phyloP scores from a whole-genome alignment of 2,888 invertebrate species.

The Sinelater perroti region DNA sequence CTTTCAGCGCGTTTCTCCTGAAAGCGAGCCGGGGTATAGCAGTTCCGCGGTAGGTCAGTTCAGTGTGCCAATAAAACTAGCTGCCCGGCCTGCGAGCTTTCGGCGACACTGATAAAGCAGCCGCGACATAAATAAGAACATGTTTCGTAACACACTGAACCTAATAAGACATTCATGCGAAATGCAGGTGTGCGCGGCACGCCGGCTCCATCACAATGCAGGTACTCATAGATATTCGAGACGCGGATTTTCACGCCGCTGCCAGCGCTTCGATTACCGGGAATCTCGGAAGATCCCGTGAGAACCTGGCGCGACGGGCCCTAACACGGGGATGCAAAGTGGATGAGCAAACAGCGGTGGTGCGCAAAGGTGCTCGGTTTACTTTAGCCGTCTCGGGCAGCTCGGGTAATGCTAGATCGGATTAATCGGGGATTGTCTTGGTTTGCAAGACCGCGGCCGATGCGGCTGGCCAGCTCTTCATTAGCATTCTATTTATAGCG shows the following conservation, averaged over 20 bases:
- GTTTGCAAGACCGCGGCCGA: constrained; percentile 12
- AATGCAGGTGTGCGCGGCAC: constrained; percentile 14
- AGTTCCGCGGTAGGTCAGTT: constrained; percentile 37
- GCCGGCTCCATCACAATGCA: constrained; percentile 15
- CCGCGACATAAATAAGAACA: constrained; percentile 23
- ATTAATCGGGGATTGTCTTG: constrained; percentile 37
- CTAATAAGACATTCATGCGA: constrained; percentile 22
- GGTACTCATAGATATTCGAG: constrained; percentile 21
- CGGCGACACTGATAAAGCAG: constrained; percentile 30
- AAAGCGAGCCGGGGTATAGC: constrained; percentile 15
- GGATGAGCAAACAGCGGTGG: constrained; percentile 59
- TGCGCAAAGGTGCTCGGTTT: constrained; percentile 47
- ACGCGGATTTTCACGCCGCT: constrained; percentile 23
- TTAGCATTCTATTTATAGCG: constrained; percentile 25
- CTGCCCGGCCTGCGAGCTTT: constrained; percentile 23
- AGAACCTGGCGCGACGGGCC: constrained; percentile 43
- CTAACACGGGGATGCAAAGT: constrained; percentile 58
- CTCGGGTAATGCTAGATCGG: constrained; percentile 22
- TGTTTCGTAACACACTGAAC: constrained; percentile 38
- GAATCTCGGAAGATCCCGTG: constrained; percentile 30
- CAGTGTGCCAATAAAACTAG: constrained; percentile 32
- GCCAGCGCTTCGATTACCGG: constrained; percentile 25
- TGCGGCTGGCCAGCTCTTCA: constrained; percentile 17
- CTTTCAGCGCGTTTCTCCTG: background rate
- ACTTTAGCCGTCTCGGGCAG: constrained; percentile 37